Evolutionary conservation across 2,888 invertebrate species (phyloP), one percentile per base, ranked within the genome.

Genomic region (Acrocera orbiculus): DNA sequence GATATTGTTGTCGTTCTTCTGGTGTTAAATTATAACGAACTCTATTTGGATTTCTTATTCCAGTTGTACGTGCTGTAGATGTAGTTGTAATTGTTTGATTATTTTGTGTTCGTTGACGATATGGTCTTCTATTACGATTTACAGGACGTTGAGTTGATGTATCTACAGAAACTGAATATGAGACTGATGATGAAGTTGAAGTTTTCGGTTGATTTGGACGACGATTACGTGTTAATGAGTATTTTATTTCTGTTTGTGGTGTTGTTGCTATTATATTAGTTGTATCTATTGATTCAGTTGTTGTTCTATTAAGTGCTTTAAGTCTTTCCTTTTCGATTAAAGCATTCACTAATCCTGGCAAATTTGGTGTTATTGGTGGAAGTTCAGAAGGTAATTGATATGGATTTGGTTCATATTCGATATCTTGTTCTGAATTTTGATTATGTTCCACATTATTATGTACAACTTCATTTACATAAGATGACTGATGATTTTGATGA

Each of bases 331-430:
- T 60, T 38, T 73, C 71, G 43, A 70, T 61, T 20, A 75, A 53
- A 19, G 69, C 67, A 45, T 73, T 73, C 0, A 73, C 67, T 16
- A 72, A 51, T 1, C 69, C 67, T 2, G 72, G 70, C 17, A 73
- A 56, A 41, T 68, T 67, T 0, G 70, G 66, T 11, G 66, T 69
- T 27, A 70, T 59, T 2, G 67, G 58, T 2, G 70, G 69, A 14
- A 71, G 49, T 42, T 70, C 65, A 1, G 66, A 63, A 3, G 69
- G 67, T 24, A 70, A 46, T 34, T 63, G 64, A 24, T 66, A 69
- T 0, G 69, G 67, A 27, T 65, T 58, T 0, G 58, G 52, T 3
- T 58, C 57, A 30, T 48, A 58, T 27, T 55, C 50, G 64, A 62
- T 5, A 61, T 59, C 29, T 47, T 42, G 27, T 62, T 58, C 29